Base-by-base conservation (phyloP, 2,888 invertebrate genomes). In the Mallateleia sp. region DNA sequence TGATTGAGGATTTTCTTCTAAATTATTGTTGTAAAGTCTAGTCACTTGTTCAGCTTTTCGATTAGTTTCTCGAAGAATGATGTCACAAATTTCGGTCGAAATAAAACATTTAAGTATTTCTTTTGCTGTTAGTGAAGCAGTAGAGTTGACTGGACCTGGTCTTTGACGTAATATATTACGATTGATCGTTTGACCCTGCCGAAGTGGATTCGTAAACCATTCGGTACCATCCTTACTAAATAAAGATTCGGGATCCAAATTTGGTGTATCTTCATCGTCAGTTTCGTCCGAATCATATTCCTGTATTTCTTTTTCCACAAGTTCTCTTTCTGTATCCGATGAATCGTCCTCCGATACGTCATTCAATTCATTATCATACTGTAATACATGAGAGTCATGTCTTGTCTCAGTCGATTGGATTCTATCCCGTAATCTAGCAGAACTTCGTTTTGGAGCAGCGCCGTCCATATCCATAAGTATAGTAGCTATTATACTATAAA, bases 1-100 rank as follows among this genome's bases (percentile, higher is more conserved):
- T 1, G 24, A 42, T 22, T 90, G 4, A 85, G 89, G 52, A 38
- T 83, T 66, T 8, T 32, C 32, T 32, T 32, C 32, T 32, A 32
- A 32, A 32, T 32, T 8, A 8, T 72, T 85, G 20, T 42, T 38
- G 34, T 62, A 62, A 42, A 22, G 20, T 64, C 38, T 34, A 72
- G 52, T 69, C 28, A 66, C 28, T 79, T 64, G 28, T 42, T 50
- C 71, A 54, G 28, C 81, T 64, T 74, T 72, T 42, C 58, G 38
- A 42, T 81, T 81, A 9, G 38, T 74, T 25, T 74, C 32, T 25
- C 72, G 52, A 24, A 66, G 24, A 38, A 66, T 77, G 20, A 38
- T 50, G n/a, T n/a, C n/a, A n/a, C n/a, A n/a, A n/a, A 79, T 79
- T 79, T 79, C 45, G 24, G 38, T n/a, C 20, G 69, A 56, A 1